Base-by-base conservation (phyloP, 2,888 invertebrate genomes). In the Leptinotarsa rubiginosa region DNA sequence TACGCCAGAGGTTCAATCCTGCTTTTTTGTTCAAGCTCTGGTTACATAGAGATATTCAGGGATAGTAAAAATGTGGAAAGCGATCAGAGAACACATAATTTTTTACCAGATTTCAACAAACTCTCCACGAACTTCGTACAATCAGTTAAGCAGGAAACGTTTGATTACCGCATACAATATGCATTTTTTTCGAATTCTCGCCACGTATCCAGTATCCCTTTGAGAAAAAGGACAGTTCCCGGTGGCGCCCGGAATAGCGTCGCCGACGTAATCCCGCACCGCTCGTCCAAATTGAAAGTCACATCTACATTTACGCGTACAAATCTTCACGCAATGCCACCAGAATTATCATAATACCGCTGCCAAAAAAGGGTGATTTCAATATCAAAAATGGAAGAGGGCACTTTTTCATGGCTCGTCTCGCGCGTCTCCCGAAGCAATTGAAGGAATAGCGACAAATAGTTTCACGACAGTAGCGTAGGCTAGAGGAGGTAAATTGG, bases 211-310 rank as follows among this genome's bases (percentile, higher is more conserved):
- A 65, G 47, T 31, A 49, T 47, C 65, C 56, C 69, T 73, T 69
- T 47, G 54, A 70, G 70, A 69, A 74, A 62, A 62, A 62, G 31
- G 62, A 16, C 62, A 69, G 62, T 59, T 56, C 41, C 56, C 69
- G 80, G 80, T 78, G 86, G 86, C 87, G 88, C 87, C 88, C 85
- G 86, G 87, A 87, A 86, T 83, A 82, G 86, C 86, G 88, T 86
- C 88, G 88, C 87, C 87, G 87, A 80, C 86, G 86, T 87, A 88
- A 87, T 87, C 87, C 87, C 83, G 85, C 86, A 85, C 86, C 84
- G 73, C 65, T 62, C 84, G 77, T 81, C 85, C 85, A 86, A 86
- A 86, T 86, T 86, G 86, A 86, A 87, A 86, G 85, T 86, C 86
- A 83, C 86, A 84, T 85, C 84, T 84, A 83, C 85, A 85, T 86